Evolutionary conservation across 2,113 vertebrate species (phyloP).

Genomic region (Psittacula cyanocephala): DNA sequence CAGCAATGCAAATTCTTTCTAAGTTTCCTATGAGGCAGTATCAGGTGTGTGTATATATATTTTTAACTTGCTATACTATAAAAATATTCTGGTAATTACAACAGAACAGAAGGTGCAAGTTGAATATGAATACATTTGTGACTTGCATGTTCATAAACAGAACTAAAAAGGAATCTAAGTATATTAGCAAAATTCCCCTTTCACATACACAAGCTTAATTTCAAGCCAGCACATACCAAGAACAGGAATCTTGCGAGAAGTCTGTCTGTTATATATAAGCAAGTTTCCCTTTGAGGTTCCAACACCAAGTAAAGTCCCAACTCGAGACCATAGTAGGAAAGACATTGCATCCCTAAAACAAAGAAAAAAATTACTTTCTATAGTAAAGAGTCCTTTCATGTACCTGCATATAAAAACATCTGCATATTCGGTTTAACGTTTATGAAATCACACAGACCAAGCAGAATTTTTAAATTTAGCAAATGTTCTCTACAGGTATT

Average conservation of each 20-base stretch:
- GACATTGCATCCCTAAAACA: conserved; percentile 89
- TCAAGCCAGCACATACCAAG: conserved; percentile 80
- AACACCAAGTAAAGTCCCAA: conserved; percentile 85
- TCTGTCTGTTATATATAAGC: conserved; percentile 95
- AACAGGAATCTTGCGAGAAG: conserved; percentile 94
- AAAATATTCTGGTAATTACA: not conserved
- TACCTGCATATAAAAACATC: not conserved
- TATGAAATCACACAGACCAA: not conserved
- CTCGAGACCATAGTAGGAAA: conserved; percentile 92
- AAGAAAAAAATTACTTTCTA: not conserved
- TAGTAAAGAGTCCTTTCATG: not conserved
- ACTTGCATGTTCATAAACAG: not conserved
- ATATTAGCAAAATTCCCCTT: not conserved
- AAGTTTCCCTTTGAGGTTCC: conserved; percentile 95
- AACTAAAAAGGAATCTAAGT: not conserved
- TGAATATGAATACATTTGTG: not conserved
- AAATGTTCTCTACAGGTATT: not conserved
- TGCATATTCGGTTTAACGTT: not conserved
- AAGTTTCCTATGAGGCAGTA: not conserved
- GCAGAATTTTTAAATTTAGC: not conserved
- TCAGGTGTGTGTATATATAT: not conserved
- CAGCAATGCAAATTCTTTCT: not conserved
- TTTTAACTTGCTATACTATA: not conserved
- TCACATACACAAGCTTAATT: not conserved
- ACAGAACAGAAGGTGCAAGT: not conserved